A percentile compares a stretch with the other conserved stretches of the same genome.
These are phyloP conservation scores for Arizona elegans DNA, from an alignment of 2,113 vertebrate genomes.

Conservation along the genomic window DNA sequence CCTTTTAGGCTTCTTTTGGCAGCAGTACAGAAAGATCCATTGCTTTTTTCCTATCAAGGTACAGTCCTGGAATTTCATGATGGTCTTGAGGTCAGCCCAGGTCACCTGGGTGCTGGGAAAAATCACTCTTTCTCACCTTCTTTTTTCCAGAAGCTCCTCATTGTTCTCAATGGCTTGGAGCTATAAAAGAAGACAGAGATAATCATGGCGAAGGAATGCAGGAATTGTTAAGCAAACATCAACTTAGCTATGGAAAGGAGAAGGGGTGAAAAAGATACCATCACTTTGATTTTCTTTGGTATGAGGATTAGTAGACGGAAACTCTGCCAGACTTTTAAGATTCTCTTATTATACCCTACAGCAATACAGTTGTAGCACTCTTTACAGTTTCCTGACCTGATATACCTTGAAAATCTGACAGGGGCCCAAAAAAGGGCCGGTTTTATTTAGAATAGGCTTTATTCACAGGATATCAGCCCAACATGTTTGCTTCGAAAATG, in stretches of 20 bases:
- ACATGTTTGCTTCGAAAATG: neutral
- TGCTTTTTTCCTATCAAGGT: neutral
- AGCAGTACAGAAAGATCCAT: neutral
- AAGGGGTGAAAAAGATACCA: neutral
- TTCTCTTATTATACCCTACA: neutral
- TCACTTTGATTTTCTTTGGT: neutral
- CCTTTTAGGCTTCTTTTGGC: neutral
- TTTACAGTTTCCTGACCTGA: neutral
- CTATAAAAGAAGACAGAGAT: too few relatives aligned
- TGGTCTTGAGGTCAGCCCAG: neutral
- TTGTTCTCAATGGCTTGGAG: neutral
- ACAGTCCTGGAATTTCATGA: neutral
- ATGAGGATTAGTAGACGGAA: neutral
- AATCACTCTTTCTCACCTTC: too few relatives aligned
- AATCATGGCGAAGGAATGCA: neutral
- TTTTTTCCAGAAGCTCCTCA: neutral
- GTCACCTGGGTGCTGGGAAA: neutral
- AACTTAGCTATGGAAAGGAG: neutral
- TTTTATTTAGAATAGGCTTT: neutral
- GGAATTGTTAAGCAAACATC: neutral
- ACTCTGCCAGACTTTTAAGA: neutral
- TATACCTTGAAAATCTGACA: neutral
- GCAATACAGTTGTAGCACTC: neutral
- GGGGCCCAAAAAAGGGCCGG: neutral
- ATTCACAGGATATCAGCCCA: neutral